Evolutionary conservation across 2,113 vertebrate species (phyloP), one percentile per base, ranked within the genome.

Genomic region (Boulengeromyrus knoepffleri): DNA sequence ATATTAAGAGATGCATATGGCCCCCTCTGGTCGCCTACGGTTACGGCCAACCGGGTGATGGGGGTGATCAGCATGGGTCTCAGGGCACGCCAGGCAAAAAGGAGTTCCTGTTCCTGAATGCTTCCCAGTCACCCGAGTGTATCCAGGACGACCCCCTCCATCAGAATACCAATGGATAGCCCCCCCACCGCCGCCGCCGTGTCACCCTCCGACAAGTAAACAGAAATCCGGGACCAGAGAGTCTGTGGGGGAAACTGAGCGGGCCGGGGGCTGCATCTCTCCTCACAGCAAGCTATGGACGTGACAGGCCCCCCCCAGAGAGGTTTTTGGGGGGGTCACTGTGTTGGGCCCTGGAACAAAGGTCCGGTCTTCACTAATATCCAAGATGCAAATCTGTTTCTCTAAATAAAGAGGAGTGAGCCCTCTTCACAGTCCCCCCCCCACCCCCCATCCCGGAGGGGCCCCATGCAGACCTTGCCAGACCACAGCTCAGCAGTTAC

Each of bases 131-230:
- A 97, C 96, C 95, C 96, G 92, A 92, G 93, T 91, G 98, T 98
- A 97, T 97, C 97, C 97, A 98, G 92, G 97, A 96, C 97, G 94
- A 98, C 97, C 93, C 92, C 90, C 92, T 92, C 93, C 13, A 95
- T 94, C 93, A 89, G 97, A 97, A 98, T 94, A 97, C 96, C 96
- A 98, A 98, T 98, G 95, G 94, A 91, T 91, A 93, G 92, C 93
- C 92, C 91, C 80, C 74, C 36, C 6, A 93, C 92, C 94, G 94
- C 94, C 93, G 90, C 36, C 47, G 90, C 88, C 92, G 92, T 94
- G 94, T 92, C 89, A 93, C 74, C 85, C 91, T 95, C 94, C 91
- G 93, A 94, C 94, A 90, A 96, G 96, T 96, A 94, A 95, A 94
- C 96, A 96, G 97, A 70, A 96, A 95, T 95, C 94, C 94, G 90